Evolutionary conservation across 2,113 vertebrate genomes (phyloP).

Genomic region (Micronycteris hirsuta): DNA sequence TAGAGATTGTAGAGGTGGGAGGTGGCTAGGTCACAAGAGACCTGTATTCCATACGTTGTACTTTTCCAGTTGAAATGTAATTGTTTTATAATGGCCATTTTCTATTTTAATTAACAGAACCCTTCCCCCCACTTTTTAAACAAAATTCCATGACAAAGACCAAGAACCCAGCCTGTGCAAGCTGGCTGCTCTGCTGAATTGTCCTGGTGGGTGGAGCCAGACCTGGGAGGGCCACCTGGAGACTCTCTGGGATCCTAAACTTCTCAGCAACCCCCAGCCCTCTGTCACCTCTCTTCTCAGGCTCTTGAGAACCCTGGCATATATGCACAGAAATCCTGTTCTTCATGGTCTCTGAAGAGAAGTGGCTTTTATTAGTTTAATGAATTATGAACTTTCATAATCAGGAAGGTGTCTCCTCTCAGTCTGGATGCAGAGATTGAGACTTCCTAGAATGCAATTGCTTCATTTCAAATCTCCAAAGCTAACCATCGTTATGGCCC

Average conservation of each 20-base stretch:
- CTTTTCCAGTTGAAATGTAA: not conserved
- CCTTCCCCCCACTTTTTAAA: not conserved
- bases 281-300: fast-evolving
- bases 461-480: not conserved
- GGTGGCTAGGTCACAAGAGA: not conserved
- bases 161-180: no score
- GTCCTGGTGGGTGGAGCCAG: fast-evolving
- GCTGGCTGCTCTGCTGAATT: not conserved
- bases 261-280: not conserved
- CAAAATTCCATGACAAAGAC: not conserved
- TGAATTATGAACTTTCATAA: not conserved
- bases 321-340: not conserved
- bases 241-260: not conserved
- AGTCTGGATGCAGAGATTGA: no score
- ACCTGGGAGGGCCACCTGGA: no score
- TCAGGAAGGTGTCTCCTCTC: not conserved
- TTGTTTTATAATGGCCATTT: not conserved
- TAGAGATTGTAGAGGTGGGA: not conserved
- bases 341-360: not conserved
- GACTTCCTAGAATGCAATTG: not conserved
- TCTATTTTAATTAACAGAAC: not conserved
- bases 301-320: no score
- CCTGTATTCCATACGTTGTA: not conserved
- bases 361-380: not conserved
- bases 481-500: not conserved